Base-by-base conservation (phyloP, 2,888 invertebrate genomes). In the Xylota segnis region DNA sequence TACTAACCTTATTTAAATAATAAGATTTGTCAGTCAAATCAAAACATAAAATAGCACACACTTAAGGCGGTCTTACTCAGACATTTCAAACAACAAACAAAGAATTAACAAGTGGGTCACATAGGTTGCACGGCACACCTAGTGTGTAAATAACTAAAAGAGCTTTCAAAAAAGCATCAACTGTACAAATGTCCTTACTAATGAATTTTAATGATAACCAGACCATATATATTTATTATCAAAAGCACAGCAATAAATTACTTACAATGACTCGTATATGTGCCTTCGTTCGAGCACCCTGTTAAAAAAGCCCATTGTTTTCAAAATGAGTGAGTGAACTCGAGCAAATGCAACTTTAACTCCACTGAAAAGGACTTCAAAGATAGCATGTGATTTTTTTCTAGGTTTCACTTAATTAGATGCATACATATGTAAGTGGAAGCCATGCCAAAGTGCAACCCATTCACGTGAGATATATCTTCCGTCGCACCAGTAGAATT, bases 401-500 rank as follows among this genome's bases (percentile, higher is more conserved):
- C 56, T 71, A 70, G 63, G 50, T 70, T 71, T 83, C 71, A 77
- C 71, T 83, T 83, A 83, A 77, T 83, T 83, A 77, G 59, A 83
- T 77, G 65, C 45, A 81, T 74, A 61, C 65, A 59, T 29, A 54
- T 74, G 52, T 58, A 66, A 66, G 66, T 81, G 59, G 34, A 34
- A 59, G 52, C 50, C 63, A 65, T 65, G 58, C 45, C 58, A 72
- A 79, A 72, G 72, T 43, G 65, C 61, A 37, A 76, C 56, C 61
- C 70, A 58, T 63, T 63, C 59, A 76, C 50, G 14, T 63, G 50
- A 65, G 63, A 70, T 70, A 45, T 54, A 47, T 61, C 27, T 47
- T 68, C 54, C 70, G 56, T 76, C 63, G 75, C 63, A 70, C 58
- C 50, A 54, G 66, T 76, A 76, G 23, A 56, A 58, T 63, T 56